These are phyloP conservation scores for Fundulus diaphanus DNA, from an alignment of 2,797 vertebrate species.

Conservation along the genomic window DNA sequence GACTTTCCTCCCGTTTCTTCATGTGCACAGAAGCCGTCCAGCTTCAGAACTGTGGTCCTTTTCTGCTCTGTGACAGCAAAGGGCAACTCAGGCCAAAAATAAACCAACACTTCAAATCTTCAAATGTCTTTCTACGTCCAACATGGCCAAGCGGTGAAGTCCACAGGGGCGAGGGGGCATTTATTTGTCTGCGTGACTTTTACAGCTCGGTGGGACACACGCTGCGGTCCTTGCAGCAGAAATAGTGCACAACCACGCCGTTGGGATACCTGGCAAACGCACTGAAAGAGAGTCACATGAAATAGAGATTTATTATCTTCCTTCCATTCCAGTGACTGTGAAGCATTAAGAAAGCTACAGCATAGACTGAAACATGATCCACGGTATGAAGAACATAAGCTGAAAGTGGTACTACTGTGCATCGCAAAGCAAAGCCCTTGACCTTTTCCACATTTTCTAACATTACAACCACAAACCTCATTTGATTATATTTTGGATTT, in stretches of 20 bases:
- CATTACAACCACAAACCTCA: background rate
- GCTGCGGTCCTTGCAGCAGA: slow-evolving; percentile 95
- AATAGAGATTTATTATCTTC: background rate
- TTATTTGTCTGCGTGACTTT: background rate
- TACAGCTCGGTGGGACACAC: slow-evolving; percentile 82
- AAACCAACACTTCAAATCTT: background rate
- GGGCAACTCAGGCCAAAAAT: slow-evolving; percentile 13
- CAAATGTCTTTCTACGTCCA: slow-evolving; percentile 6
- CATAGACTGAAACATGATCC: slow-evolving; percentile 5
- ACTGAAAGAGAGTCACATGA: slow-evolving; percentile 70
- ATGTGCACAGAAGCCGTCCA: slow-evolving; percentile 32
- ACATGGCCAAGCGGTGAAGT: slow-evolving; percentile 16
- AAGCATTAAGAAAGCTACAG: background rate
- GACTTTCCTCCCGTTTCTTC: slow-evolving; percentile 50
- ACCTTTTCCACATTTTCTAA: background rate
- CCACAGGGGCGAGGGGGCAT: background rate
- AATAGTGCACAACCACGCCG: slow-evolving; percentile 97
- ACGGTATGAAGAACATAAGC: too few species aligned
- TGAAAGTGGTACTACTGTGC: background rate
- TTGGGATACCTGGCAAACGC: slow-evolving; percentile 98
- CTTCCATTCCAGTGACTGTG: background rate
- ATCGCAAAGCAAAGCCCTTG: background rate
- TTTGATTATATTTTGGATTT: background rate
- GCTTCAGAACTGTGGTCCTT: slow-evolving; percentile 3
- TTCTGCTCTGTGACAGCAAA: slow-evolving; percentile 3